Evolutionary conservation across 2,888 invertebrate species (phyloP).

Genomic region (Dendrolimus pini): DNA sequence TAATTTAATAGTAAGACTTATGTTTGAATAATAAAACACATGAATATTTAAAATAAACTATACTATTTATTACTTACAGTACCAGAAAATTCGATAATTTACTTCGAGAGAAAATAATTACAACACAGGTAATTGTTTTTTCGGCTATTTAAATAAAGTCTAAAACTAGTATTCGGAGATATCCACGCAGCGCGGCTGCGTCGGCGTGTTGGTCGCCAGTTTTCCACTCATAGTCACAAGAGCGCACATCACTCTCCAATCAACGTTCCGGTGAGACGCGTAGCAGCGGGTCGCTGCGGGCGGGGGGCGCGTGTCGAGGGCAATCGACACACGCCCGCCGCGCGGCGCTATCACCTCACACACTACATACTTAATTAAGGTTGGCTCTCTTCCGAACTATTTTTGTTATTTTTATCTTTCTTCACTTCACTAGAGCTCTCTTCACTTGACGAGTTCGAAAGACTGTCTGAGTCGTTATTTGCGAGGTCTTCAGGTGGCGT

Average conservation of each 20-base stretch:
- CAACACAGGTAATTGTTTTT: slow-evolving; percentile 63
- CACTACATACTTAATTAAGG: slow-evolving; percentile 52
- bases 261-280: slow-evolving; percentile 23
- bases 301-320: slow-evolving; percentile 71
- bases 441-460: slow-evolving; percentile 12
- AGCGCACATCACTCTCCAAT: slow-evolving; percentile 26
- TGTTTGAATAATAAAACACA: slow-evolving; percentile 21
- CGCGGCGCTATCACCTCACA: slow-evolving; percentile 32
- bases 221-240: slow-evolving; percentile 28
- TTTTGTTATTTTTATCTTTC: slow-evolving; percentile 25
- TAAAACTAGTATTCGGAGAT: slow-evolving; percentile 55
- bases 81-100: slow-evolving; percentile 73
- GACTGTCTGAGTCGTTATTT: slow-evolving; percentile 25
- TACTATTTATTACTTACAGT: slow-evolving; percentile 67
- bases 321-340: slow-evolving; percentile 70
- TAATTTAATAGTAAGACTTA: too few relatives aligned
- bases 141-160: slow-evolving; percentile 71
- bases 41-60: slow-evolving; percentile 45
- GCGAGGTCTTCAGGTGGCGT: slow-evolving; percentile 29
- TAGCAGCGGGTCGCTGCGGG: slow-evolving; percentile 28
- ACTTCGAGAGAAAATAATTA: slow-evolving; percentile 67
- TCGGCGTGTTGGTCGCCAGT: slow-evolving; percentile 27
- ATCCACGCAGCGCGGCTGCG: slow-evolving; percentile 32
- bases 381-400: slow-evolving; percentile 41
- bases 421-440: slow-evolving; percentile 36